Evolutionary conservation across 2,888 invertebrate genomes (phyloP).

Genomic region (Amiota minor): DNA sequence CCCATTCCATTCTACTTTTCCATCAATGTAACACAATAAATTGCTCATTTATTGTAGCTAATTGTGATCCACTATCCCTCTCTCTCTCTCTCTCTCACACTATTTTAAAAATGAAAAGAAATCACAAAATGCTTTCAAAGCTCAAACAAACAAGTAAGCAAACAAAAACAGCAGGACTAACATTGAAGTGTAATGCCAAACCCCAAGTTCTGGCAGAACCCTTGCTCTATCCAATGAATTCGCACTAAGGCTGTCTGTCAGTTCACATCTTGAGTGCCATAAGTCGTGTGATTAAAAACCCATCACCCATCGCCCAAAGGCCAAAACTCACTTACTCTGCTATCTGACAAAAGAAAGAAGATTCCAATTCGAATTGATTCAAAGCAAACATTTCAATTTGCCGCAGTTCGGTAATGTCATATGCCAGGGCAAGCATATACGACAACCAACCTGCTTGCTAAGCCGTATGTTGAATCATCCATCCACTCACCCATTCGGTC

Average conservation of each 20-base stretch:
- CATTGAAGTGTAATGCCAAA: constrained; percentile 39
- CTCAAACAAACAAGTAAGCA: constrained; percentile 44
- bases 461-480: constrained; percentile 31
- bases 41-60: constrained; percentile 73
- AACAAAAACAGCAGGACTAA: constrained; percentile 32
- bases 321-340: constrained; percentile 38
- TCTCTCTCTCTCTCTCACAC: constrained; percentile 47
- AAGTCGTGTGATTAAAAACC: constrained; percentile 74
- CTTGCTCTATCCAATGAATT: constrained; percentile 43
- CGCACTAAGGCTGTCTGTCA: constrained; percentile 63
- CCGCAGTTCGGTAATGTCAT: constrained; percentile 41
- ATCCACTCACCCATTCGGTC: constrained; percentile 56
- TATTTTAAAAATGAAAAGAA: constrained; percentile 32
- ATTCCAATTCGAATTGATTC: constrained; percentile 38
- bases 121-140: constrained; percentile 62
- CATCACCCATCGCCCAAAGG: constrained; percentile 63
- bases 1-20: background rate
- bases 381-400: constrained; percentile 69
- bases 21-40: constrained; percentile 52
- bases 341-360: constrained; percentile 22
- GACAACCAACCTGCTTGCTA: constrained; percentile 32
- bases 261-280: constrained; percentile 73
- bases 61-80: constrained; percentile 67
- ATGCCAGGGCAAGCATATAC: constrained; percentile 46
- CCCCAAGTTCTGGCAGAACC: constrained; percentile 41